Evolutionary conservation across 2,888 invertebrate genomes (phyloP).

Genomic region (Drosophila mettleri): DNA sequence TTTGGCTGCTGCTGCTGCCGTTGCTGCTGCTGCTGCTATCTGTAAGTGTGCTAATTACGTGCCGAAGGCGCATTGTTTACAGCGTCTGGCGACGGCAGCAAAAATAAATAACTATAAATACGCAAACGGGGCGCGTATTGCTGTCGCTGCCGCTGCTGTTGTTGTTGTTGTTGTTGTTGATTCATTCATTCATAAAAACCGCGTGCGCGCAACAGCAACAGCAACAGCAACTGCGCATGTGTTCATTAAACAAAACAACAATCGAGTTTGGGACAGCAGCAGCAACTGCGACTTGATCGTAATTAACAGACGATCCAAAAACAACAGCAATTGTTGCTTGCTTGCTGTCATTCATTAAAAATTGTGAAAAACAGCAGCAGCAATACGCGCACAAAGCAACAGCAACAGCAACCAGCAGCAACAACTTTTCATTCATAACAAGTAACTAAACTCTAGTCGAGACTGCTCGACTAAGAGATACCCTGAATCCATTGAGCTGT

Average conservation of each 20-base stretch:
- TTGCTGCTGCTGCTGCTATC: constrained; percentile 38
- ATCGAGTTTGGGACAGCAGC: constrained; percentile 18
- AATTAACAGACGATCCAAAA: constrained; percentile 59
- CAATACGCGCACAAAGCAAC: constrained; percentile 10
- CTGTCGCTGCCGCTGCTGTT: constrained; percentile 30
- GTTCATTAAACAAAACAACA: constrained; percentile 60
- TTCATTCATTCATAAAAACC: constrained; percentile 75
- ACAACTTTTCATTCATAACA: constrained; percentile 71
- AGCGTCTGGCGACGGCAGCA: constrained; percentile 60
- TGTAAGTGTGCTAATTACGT: constrained; percentile 79
- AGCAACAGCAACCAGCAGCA: constrained; percentile 30
- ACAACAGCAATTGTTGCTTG: constrained; percentile 47
- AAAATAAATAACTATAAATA: constrained; percentile 72
- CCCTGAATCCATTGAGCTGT: too few species aligned
- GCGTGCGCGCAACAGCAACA: constrained; percentile 50
- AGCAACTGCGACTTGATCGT: constrained; percentile 60
- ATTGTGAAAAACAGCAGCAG: constrained; percentile 38
- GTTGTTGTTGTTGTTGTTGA: constrained; percentile 37
- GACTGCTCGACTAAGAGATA: too few species aligned
- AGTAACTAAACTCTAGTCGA: too few species aligned
- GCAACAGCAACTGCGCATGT: constrained; percentile 50
- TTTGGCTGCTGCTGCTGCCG: constrained; percentile 47
- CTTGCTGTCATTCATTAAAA: constrained; percentile 67
- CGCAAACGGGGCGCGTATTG: constrained; percentile 49
- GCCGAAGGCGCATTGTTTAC: constrained; percentile 77